Base-by-base conservation (phyloP, 2,113 vertebrate species). In the Neomonachus schauinslandi region DNA sequence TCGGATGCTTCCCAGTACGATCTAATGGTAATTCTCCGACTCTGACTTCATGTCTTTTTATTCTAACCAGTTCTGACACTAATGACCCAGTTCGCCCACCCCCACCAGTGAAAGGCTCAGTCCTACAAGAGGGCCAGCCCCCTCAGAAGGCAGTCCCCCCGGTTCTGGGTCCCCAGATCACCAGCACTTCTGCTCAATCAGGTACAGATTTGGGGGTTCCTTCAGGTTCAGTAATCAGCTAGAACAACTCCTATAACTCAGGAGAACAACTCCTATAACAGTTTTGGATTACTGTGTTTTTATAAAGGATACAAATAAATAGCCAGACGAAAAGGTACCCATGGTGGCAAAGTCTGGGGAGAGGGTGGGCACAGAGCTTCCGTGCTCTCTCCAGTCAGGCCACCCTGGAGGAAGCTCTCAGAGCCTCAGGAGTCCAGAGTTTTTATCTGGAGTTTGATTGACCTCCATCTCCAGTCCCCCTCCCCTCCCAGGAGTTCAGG, bases 371-470 rank as follows among this genome's bases (percentile, higher is more conserved):
- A 2, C 5, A 1, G 51, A 82, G 36, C 28, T 16, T 33, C 77
- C 39, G 57, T 24, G 28, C 2, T 3, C 7, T 24, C 15, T 46
- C 39, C 53, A 9, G 22, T 33, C 22, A 19, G 4, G 7, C 33
- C 12, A 1, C 42, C 42, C 12, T 39, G 46, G 46, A 14, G 51
- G 55, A 15, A 83, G 77, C 18, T 19, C 19, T n/a, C 79, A 7
- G 53, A 15, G 13, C 19, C 13, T 71, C 13, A 1, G 31, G 19
- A 14, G n/a, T 28, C 24, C 42, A 31, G 33, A 55, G 33, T 31
- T 74, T 61, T 28, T 1, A 22, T 1, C 11, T 0, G 10, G 67
- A 51, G 18, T 31, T 16, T 7, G n/a, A 1, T 5, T 21, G 59
- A 36, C 9, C 46, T 26, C 74, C 8, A 3, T 36, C 33, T 36